Percentiles rank a stretch among this genome's conserved stretches.
These are phyloP conservation scores for Stichodactyla helianthus DNA, from an alignment of 64 coral and sea anemone genomes.

Conservation along the genomic window DNA sequence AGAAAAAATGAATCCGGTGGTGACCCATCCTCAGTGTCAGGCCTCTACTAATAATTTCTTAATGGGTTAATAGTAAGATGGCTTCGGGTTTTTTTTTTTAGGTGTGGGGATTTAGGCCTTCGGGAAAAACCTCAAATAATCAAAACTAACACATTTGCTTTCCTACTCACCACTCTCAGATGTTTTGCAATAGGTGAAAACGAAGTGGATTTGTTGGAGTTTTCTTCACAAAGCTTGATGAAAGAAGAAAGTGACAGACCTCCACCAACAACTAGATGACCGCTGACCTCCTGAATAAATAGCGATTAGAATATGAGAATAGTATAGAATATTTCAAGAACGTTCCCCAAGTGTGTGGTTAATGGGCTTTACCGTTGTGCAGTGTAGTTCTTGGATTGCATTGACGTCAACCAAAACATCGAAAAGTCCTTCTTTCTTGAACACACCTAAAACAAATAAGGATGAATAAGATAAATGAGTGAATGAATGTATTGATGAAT, in stretches of 20 bases:
- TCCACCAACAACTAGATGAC: conserved; percentile 56
- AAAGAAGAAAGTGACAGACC: not conserved
- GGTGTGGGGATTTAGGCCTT: no score
- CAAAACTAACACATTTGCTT: no score
- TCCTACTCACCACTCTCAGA: conserved; percentile 11
- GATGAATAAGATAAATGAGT: no score
- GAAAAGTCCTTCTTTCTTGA: conserved; percentile 57
- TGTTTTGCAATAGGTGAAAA: conserved; percentile 10
- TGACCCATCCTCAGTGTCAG: no score
- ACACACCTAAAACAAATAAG: conserved; percentile 43
- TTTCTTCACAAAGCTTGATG: conserved; percentile 23
- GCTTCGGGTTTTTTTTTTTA: no score
- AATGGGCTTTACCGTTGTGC: not conserved
- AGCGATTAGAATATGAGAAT: not conserved
- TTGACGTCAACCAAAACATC: conserved; percentile 64
- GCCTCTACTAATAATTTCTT: no score
- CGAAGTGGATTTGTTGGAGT: not conserved
- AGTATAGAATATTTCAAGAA: no score
- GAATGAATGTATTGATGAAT: no score
- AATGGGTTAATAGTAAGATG: no score
- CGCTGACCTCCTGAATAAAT: conserved; percentile 33
- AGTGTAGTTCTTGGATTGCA: conserved; percentile 58
- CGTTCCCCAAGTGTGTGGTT: not conserved
- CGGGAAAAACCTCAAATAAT: no score
- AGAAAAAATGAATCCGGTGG: no score